Conservation (phyloP, 2,113 vertebrate genomes). For the Nymphicus hollandicus region DNA sequence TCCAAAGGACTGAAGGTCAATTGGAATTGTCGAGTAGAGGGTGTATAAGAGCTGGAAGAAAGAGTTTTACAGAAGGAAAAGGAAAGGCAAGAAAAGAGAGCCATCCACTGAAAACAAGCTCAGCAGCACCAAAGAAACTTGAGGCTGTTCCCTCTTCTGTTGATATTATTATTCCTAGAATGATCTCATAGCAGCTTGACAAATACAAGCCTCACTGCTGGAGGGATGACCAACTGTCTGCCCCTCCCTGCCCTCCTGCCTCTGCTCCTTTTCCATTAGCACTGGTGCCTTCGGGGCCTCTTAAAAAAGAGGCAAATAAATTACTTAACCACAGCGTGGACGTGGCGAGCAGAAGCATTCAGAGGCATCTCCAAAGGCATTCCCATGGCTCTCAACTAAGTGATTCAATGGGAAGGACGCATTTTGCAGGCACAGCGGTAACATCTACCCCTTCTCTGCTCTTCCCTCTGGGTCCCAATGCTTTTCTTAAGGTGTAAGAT, state of each 20-base stretch:
- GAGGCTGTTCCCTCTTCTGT: not conserved
- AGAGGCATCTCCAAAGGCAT: not conserved
- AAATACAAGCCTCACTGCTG: not conserved
- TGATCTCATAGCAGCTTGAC: not conserved
- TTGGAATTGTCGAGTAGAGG: not conserved
- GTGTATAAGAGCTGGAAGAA: not conserved
- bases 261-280: not conserved
- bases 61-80: not conserved
- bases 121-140: too few species aligned
- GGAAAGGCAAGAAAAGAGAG: not conserved
- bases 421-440: not conserved
- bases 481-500: not conserved
- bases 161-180: not conserved
- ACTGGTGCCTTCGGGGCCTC: not conserved
- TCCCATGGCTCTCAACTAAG: accelerated
- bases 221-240: not conserved
- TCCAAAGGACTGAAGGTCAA: not conserved
- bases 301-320: not conserved
- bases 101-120: not conserved
- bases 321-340: not conserved
- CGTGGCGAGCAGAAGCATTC: not conserved
- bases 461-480: not conserved
- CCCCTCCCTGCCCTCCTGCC: not conserved
- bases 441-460: not conserved
- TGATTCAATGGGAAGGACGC: not conserved